Conservation (phyloP, 2,797 vertebrate species). For the Pelobates cultripes region DNA sequence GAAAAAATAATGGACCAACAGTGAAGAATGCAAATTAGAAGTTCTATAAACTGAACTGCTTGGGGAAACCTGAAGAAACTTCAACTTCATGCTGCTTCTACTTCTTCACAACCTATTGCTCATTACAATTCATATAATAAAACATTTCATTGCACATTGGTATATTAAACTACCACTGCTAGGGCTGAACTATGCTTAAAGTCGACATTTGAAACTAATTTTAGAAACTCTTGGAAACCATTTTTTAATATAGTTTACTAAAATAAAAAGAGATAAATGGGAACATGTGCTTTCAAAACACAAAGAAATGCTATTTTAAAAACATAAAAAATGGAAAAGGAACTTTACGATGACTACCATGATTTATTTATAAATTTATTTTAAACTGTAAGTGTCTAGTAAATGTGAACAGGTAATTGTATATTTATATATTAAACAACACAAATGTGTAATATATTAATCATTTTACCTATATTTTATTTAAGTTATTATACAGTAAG, state of each 20-base stretch:
- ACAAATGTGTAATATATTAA: too few relatives aligned
- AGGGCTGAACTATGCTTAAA: conserved; percentile 14
- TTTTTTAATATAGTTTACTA: conserved; percentile 9
- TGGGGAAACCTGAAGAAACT: conserved; percentile 34
- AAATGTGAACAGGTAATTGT: too few relatives aligned
- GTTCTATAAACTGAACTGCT: conserved; percentile 20
- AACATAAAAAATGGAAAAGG: too few relatives aligned
- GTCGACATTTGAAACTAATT: conserved; percentile 30
- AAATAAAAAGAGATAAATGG: conserved; percentile 1
- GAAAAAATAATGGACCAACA: conserved; percentile 18
- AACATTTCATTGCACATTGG: conserved; percentile 19
- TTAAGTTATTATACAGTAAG: too few relatives aligned
- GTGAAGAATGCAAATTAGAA: conserved; percentile 34
- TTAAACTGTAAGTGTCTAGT: too few relatives aligned
- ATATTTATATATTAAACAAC: too few relatives aligned
- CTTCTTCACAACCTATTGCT: conserved; percentile 36
- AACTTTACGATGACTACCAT: too few relatives aligned
- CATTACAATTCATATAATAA: conserved; percentile 46
- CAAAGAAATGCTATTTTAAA: too few relatives aligned
- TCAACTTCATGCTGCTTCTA: conserved; percentile 20
- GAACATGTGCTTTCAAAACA: neutral
- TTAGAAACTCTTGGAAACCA: conserved; percentile 26
- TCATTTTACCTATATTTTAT: too few relatives aligned
- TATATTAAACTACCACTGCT: conserved; percentile 39
- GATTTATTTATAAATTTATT: too few relatives aligned